Base-by-base conservation (phyloP, 1,140 invertebrate species). In the Rhynchophorus ferrugineus region DNA sequence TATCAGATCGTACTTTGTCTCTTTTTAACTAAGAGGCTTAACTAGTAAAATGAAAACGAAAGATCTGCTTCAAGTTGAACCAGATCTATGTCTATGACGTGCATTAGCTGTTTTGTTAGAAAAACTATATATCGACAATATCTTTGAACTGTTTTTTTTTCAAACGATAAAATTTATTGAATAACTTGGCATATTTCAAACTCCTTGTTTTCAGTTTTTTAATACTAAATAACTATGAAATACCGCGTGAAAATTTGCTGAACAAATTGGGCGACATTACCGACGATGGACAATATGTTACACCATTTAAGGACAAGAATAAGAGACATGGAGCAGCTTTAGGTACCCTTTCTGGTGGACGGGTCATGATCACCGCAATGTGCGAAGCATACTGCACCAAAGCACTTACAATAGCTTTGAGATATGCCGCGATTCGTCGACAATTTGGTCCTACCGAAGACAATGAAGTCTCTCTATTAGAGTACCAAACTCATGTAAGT, bases 251-350 rank as follows among this genome's bases (percentile, higher is more conserved):
- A 65, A 82, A 82, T 71, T 72, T 97, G 7, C 73, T 97, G 9
- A 95, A 95, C 70, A 83, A 83, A 66, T 89, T 83, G 8, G 88
- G 89, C 6, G 88, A 95, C 72, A 88, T 98, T 3, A 87, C 84
- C 0, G 73, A 80, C 16, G 82, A 89, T 34, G 94, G 93, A 5
- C 73, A 79, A 61, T 98, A 95, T 69, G 75, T 88, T 8, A 81
- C 84, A 36, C 78, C 79, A 1, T 80, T 85, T 53, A 84, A 85
- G 49, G 84, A 91, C 60, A 80, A 84, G 3, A 83, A 78, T 35
- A 87, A 86, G 65, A 79, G 85, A 66, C 79, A 89, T 58, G 87
- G 87, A 2, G 81, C 85, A 1, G 86, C 85, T 0, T 73, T 96
- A 9, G 93, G 90, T 57, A 86, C 84, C 41, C 73, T 98, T 34